Evolutionary conservation across 2,888 invertebrate genomes (phyloP), one percentile per base, ranked within the genome.

Genomic region (Acronicta alni): DNA sequence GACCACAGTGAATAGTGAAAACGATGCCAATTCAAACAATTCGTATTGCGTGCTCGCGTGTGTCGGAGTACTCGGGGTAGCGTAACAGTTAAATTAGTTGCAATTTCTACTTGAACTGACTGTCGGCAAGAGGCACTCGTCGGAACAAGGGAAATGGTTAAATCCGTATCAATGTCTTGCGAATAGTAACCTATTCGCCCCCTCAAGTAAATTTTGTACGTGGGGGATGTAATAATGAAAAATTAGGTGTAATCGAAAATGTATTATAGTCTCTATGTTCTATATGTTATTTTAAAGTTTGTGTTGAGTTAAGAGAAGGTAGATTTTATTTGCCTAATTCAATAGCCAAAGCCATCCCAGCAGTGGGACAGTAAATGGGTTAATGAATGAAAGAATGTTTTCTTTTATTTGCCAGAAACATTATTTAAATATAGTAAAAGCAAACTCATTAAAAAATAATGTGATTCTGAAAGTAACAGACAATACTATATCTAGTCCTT

Each of bases 71-170:
- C 89, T 88, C 85, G 88, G 86, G 87, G 87, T 85, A 87, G 84
- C 87, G 90, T 89, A 87, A 89, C 89, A 90, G 90, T 92, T 90
- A 93, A 94, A 92, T 92, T 92, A 90, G 89, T 90, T 89, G 91
- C 92, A 92, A 91, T 93, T 92, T 93, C 90, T 87, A 88, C 89
- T 92, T 86, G 86, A 89, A 89, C 86, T 83, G 84, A 81, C 84
- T 82, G 83, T 81, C 82, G 80, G 85, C 81, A 82, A 89, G 86
- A 88, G 85, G 80, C 89, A 89, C 87, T 90, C 84, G 88, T 80
- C 82, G 80, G 84, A 80, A 79, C 85, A 90, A 84, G 82, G 89
- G 89, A 91, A 91, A 91, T 88, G 79, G 86, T 89, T 88, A 85
- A 83, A 88, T 84, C 79, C 81, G 80, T 88, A 89, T 86, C 85